Evolutionary conservation across 2,888 invertebrate species (phyloP).

Genomic region (Hymenopus coronatus): DNA sequence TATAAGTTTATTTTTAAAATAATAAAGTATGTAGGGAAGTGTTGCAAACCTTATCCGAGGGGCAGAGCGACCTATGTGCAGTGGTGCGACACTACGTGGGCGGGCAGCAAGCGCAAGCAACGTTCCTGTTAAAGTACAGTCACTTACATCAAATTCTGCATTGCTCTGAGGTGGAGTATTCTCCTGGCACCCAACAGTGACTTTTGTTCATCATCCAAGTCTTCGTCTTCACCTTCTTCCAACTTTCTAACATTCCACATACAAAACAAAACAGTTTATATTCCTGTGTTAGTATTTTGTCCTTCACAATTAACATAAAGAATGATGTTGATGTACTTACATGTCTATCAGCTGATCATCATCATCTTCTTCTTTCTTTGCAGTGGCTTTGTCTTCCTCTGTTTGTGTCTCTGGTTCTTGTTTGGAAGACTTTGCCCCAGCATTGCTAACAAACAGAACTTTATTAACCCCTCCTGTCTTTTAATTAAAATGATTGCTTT

Average conservation of each 20-base stretch:
- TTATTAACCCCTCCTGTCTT: neutral
- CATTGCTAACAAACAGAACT: neutral
- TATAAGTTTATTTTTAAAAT: no score
- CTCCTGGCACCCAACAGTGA: neutral
- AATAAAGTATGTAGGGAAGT: no score
- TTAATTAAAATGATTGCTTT: neutral
- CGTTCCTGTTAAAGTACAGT: neutral
- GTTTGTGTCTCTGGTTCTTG: neutral
- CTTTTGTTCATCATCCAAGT: slow-evolving; percentile 15
- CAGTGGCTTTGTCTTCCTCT: neutral
- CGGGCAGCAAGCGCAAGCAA: neutral
- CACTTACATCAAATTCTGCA: slow-evolving; percentile 27
- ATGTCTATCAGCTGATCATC: slow-evolving; percentile 12
- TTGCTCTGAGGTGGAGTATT: neutral
- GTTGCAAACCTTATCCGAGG: neutral
- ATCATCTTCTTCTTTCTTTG: neutral
- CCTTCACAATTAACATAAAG: neutral
- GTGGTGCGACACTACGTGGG: neutral
- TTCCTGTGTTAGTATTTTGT: no score
- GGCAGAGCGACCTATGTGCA: neutral
- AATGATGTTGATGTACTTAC: neutral
- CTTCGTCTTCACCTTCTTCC: slow-evolving; percentile 15
- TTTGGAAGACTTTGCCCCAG: neutral
- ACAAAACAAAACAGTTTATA: neutral
- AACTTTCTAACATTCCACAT: neutral